phyloP scores from a whole-genome alignment of 37 sponge, comb jelly and placozoan genomes.

The Hormiphora californensis region DNA sequence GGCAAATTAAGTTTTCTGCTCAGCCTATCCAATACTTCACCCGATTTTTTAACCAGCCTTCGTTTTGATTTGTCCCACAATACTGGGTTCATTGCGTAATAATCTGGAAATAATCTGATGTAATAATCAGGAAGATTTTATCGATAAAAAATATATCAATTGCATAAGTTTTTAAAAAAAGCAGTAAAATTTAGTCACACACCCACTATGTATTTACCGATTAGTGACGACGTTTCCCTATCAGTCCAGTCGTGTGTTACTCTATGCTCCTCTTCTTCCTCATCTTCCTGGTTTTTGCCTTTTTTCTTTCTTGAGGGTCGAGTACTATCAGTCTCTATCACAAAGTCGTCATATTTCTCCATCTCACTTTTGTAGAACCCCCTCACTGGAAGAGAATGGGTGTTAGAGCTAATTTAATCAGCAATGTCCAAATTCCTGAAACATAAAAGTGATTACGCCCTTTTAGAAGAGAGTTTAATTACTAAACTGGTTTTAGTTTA shows the following conservation, averaged over 20 bases:
- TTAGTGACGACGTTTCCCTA: background rate
- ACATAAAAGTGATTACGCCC: no score
- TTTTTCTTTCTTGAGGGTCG: background rate
- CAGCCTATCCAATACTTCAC: background rate
- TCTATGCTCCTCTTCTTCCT: background rate
- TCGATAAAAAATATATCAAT: background rate
- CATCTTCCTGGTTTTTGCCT: background rate
- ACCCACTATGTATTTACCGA: background rate
- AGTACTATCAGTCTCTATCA: background rate
- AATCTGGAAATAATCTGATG: background rate
- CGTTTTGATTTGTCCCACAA: slow-evolving; percentile 3
- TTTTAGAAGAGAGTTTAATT: no score
- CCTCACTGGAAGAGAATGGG: no score
- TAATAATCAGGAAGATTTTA: no score
- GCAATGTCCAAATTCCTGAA: no score
- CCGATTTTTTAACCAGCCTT: no score
- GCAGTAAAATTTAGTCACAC: background rate
- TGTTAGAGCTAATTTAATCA: no score
- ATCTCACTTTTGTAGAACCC: background rate
- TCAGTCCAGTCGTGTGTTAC: slow-evolving; percentile 32
- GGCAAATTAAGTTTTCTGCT: background rate
- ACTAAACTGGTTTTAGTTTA: no score
- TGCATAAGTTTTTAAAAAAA: background rate
- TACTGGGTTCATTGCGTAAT: background rate
- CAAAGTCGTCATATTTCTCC: background rate